Conservation (phyloP, 2,888 invertebrate species). For the Nineta flava region DNA sequence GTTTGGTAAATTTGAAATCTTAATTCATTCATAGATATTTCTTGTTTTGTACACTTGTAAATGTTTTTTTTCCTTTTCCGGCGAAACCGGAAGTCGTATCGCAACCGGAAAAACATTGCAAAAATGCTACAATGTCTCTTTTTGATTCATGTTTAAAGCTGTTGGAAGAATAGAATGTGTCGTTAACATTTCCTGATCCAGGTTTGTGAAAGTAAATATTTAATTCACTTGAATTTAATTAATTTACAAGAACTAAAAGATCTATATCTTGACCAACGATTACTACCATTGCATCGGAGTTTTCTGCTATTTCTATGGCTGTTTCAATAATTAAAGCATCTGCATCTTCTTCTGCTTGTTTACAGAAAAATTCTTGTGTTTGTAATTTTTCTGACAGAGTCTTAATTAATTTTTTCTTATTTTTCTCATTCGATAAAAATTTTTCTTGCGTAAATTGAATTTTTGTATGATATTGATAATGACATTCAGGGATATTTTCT, state of each 20-base stretch:
- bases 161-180: background rate
- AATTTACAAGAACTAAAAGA: background rate
- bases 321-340: constrained; percentile 1
- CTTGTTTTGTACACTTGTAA: background rate
- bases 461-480: background rate
- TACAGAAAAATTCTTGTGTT: constrained; percentile 1
- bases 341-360: background rate
- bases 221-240: background rate
- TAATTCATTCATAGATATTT: background rate
- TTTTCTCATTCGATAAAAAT: background rate
- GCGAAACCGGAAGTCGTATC: background rate
- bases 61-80: background rate
- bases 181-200: background rate
- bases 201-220: background rate
- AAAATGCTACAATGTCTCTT: background rate
- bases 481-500: constrained; percentile 4
- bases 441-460: background rate
- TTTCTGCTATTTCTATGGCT: constrained; percentile 1
- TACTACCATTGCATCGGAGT: background rate
- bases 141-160: background rate
- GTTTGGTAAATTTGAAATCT: constrained; percentile 1
- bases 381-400: constrained; percentile 1
- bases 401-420: background rate
- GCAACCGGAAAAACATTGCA: background rate
- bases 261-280: constrained; percentile 1